Conservation (phyloP, 1,140 invertebrate species). For the Microvelia longipes region DNA sequence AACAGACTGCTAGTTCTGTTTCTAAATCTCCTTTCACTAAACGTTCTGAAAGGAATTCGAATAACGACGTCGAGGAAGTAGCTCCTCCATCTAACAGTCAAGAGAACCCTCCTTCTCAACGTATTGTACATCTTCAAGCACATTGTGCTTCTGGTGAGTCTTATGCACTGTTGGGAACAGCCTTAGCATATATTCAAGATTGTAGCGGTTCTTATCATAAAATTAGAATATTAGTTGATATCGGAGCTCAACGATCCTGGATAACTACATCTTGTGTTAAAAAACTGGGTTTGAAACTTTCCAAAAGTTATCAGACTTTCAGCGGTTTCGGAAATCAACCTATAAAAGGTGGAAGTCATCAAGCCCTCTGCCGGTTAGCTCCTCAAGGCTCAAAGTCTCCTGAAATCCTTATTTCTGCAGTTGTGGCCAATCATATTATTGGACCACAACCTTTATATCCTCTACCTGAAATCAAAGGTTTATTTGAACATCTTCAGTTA, state of each 20-base stretch:
- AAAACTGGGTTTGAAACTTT: neutral
- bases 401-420: neutral
- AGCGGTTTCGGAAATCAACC: neutral
- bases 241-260: neutral
- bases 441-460: neutral
- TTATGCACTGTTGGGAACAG: neutral
- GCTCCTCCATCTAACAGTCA: too few species aligned
- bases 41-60: too few species aligned
- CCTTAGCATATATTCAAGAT: neutral
- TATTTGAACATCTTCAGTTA: neutral
- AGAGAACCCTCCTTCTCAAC: too few species aligned
- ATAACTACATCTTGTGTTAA: neutral
- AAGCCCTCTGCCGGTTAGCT: neutral
- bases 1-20: too few species aligned
- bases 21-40: too few species aligned
- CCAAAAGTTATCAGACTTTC: neutral
- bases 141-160: neutral
- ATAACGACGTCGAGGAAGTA: too few species aligned
- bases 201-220: neutral
- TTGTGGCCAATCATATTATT: neutral
- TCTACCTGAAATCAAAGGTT: neutral
- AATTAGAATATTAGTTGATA: neutral
- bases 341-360: neutral
- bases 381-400: neutral
- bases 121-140: too few species aligned